phyloP scores from a whole-genome alignment of 2,797 vertebrate genomes.

The Leuciscus waleckii region DNA sequence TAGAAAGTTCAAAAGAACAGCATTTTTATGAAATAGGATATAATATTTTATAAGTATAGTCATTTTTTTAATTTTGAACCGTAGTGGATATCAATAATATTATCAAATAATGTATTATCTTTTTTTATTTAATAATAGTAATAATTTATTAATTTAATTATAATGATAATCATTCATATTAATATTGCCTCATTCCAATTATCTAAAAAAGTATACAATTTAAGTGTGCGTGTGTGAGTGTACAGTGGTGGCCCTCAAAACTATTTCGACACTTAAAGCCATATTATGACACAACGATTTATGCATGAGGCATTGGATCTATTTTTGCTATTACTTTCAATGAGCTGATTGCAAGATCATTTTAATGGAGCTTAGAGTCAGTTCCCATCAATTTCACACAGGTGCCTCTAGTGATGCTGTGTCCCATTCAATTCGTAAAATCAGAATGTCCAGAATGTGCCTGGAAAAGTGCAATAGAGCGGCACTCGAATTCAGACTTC shows the following conservation, averaged over 20 bases:
- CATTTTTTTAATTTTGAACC: no score
- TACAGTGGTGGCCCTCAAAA: not conserved
- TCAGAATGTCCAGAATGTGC: not conserved
- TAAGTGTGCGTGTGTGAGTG: not conserved
- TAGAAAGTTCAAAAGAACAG: no score
- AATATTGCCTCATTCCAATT: no score
- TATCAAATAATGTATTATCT: no score
- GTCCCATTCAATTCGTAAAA: not conserved
- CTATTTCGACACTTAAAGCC: not conserved
- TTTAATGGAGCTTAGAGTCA: not conserved
- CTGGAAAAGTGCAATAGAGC: not conserved
- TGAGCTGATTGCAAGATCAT: not conserved
- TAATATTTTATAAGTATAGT: no score
- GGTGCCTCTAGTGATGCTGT: not conserved
- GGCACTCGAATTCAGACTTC: not conserved
- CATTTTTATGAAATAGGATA: no score
- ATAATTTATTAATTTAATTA: no score
- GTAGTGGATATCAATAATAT: no score
- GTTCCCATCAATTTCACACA: not conserved
- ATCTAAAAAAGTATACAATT: no score
- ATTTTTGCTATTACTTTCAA: not conserved
- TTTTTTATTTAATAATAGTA: no score
- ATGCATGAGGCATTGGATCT: conserved; percentile 1
- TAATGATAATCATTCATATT: no score
- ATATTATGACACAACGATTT: not conserved